Conservation (phyloP, 2,888 invertebrate species). For the Eremobia ochroleuca region DNA sequence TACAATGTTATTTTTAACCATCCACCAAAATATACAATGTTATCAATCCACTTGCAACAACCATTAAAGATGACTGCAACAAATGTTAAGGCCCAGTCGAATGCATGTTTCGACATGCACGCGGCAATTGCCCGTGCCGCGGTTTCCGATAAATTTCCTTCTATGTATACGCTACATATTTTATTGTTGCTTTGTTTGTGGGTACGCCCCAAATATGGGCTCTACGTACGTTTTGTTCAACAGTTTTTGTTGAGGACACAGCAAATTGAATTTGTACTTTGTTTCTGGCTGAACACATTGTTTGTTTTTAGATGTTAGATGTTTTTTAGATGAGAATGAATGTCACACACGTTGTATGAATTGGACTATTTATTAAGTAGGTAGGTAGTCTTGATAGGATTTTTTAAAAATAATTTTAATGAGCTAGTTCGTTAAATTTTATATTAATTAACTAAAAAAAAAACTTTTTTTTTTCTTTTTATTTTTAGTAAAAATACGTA, state of each 20-base stretch:
- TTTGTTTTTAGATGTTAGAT: constrained; percentile 58
- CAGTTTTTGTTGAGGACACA: constrained; percentile 74
- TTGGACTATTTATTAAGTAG: background rate
- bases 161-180: constrained; percentile 74
- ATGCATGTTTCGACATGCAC: constrained; percentile 76
- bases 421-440: too few relatives aligned
- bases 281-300: constrained; percentile 60
- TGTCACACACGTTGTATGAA: background rate
- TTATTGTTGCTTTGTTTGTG: constrained; percentile 80
- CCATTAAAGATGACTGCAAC: constrained; percentile 44
- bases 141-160: constrained; percentile 84
- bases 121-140: constrained; percentile 72
- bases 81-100: constrained; percentile 74
- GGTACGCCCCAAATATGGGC: constrained; percentile 75
- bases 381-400: too few relatives aligned
- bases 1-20: too few relatives aligned
- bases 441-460: too few relatives aligned
- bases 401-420: too few relatives aligned
- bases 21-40: background rate
- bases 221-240: constrained; percentile 64
- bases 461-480: too few relatives aligned
- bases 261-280: constrained; percentile 80
- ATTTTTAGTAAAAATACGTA: too few relatives aligned
- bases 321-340: constrained; percentile 15
- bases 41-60: constrained; percentile 24